A percentile compares a stretch with the other conserved stretches of the same genome.
These are phyloP conservation scores for Ellobius talpinus DNA, from an alignment of 2,113 vertebrate species.

Conservation along the genomic window DNA sequence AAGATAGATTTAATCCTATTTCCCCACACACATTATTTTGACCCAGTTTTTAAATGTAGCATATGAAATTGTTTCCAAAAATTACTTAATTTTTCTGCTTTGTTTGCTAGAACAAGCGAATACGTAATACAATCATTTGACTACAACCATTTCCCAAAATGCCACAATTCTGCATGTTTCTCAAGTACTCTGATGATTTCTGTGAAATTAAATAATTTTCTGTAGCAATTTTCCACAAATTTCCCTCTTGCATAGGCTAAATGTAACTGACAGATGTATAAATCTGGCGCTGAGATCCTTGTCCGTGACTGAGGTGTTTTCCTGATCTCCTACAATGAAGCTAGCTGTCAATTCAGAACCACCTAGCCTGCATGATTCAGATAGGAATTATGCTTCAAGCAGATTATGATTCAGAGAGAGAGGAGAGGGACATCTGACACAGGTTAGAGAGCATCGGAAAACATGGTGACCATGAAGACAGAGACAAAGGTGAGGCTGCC, in stretches of 20 bases:
- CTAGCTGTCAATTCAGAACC: background rate
- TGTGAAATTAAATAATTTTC: background rate
- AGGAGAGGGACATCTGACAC: background rate
- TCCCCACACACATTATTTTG: background rate
- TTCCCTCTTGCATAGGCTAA: background rate
- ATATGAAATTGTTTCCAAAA: background rate
- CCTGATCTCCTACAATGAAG: background rate
- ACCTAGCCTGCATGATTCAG: background rate
- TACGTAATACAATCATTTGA: background rate
- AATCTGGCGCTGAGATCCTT: background rate
- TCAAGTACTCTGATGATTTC: background rate
- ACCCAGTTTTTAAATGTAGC: background rate
- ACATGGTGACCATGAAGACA: background rate
- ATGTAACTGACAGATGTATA: background rate
- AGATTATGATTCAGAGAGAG: background rate
- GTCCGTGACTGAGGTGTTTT: background rate
- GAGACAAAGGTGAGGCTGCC: background rate
- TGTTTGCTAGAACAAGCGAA: background rate
- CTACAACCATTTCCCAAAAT: background rate
- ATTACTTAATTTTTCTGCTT: background rate
- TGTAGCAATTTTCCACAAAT: background rate
- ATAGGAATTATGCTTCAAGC: background rate
- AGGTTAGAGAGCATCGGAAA: background rate
- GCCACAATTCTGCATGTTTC: background rate
- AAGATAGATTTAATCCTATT: background rate